Evolutionary conservation across 2,113 vertebrate genomes (phyloP).

Genomic region (Ciconia stormi): DNA sequence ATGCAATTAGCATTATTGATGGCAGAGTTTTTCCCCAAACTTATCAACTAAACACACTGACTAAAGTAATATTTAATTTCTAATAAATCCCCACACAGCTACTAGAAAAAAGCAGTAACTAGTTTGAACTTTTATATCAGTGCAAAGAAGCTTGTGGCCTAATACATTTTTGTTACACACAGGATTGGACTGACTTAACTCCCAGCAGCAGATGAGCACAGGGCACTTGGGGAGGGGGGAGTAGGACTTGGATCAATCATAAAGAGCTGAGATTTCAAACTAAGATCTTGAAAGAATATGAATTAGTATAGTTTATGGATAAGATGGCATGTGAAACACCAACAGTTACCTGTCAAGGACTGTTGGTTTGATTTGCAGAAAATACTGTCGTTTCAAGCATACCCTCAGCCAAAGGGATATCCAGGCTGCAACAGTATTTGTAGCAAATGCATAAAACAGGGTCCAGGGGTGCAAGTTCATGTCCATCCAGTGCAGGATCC

Average conservation of each 20-base stretch:
- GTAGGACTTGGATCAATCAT: background rate
- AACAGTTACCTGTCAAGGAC: background rate
- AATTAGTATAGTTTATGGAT: background rate
- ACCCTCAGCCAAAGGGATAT: background rate
- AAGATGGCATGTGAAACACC: background rate
- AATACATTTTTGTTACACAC: background rate
- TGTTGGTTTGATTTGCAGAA: background rate
- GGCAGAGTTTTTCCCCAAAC: background rate
- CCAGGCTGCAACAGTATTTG: background rate
- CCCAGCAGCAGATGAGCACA: background rate
- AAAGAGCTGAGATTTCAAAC: background rate
- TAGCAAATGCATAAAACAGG: background rate
- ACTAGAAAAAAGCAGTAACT: background rate
- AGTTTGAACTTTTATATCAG: background rate
- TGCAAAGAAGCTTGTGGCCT: background rate
- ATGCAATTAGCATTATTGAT: background rate
- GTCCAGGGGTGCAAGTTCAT: background rate
- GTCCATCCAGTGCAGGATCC: background rate
- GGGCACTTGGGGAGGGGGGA: background rate
- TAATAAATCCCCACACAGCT: background rate
- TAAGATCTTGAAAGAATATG: background rate
- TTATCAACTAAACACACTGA: background rate
- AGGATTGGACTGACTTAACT: background rate
- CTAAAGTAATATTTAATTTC: background rate
- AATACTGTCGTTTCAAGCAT: background rate